These are phyloP conservation scores for Megatriorchis doriae DNA, from an alignment of 2,113 vertebrate genomes.

Conservation along the genomic window DNA sequence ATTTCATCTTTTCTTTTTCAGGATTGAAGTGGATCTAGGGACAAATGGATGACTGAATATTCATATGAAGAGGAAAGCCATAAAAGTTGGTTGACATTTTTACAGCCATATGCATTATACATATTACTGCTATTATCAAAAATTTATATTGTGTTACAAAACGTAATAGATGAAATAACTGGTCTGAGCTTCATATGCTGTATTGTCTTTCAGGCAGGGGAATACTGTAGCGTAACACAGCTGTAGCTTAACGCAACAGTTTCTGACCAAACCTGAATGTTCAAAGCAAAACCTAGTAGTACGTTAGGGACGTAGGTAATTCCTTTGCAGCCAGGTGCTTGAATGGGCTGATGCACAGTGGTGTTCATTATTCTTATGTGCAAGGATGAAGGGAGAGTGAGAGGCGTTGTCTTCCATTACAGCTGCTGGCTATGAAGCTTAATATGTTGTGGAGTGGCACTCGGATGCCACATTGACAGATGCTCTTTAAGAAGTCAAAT, in stretches of 20 bases:
- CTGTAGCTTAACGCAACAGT: background rate
- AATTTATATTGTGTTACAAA: background rate
- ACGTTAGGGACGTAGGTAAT: background rate
- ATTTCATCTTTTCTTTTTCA: constrained; percentile 44
- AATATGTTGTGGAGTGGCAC: background rate
- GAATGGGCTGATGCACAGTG: background rate
- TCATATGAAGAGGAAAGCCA: constrained; percentile 75
- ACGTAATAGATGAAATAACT: background rate
- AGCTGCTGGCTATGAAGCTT: background rate
- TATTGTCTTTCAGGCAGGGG: background rate
- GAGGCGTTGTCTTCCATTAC: background rate
- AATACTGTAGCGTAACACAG: background rate
- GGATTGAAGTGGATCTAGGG: constrained; percentile 67
- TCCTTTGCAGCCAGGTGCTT: background rate
- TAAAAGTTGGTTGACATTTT: constrained; percentile 71
- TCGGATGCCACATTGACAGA: background rate
- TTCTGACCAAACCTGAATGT: background rate
- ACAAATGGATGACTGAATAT: constrained; percentile 71
- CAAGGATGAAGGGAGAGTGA: background rate
- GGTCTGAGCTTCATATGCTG: background rate
- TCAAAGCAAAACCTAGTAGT: background rate
- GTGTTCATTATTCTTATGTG: background rate
- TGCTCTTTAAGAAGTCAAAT: background rate
- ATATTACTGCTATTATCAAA: background rate
- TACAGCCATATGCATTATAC: background rate